phyloP scores from a whole-genome alignment of 2,888 invertebrate genomes.

The Opisthograptis luteolata region DNA sequence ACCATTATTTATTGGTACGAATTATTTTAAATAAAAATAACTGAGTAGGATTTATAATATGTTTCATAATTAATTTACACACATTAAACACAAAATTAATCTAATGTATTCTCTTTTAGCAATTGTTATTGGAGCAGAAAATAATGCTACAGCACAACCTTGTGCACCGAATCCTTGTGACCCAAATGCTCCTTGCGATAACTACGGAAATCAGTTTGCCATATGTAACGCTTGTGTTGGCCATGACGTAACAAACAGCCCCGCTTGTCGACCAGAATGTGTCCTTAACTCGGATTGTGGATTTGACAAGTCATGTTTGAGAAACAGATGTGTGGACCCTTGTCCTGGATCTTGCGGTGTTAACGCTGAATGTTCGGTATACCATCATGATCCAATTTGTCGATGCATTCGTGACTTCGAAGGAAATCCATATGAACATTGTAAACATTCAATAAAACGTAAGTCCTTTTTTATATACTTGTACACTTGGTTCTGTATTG shows the following conservation, averaged over 20 bases:
- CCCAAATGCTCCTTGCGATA: slow-evolving; percentile 86
- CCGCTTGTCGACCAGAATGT: slow-evolving; percentile 93
- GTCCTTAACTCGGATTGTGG: slow-evolving; percentile 91
- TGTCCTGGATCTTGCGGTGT: slow-evolving; percentile 92
- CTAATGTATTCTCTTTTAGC: slow-evolving; percentile 61
- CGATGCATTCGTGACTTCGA: slow-evolving; percentile 87
- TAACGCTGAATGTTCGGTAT: slow-evolving; percentile 88
- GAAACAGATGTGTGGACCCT: slow-evolving; percentile 90
- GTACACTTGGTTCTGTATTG: slow-evolving; percentile 2
- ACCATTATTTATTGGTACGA: too few relatives aligned
- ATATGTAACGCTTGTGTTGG: slow-evolving; percentile 91
- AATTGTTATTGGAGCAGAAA: slow-evolving; percentile 76
- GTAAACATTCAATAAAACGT: slow-evolving; percentile 84
- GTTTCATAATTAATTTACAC: not conserved
- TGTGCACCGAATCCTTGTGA: slow-evolving; percentile 92
- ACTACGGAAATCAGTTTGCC: slow-evolving; percentile 89
- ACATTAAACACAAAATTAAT: slow-evolving; percentile 1
- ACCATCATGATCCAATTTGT: slow-evolving; percentile 90
- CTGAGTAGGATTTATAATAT: too few relatives aligned
- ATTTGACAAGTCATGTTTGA: slow-evolving; percentile 90
- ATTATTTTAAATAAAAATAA: too few relatives aligned
- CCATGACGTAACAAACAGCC: slow-evolving; percentile 87
- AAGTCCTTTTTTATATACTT: slow-evolving; percentile 65
- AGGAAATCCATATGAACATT: slow-evolving; percentile 92
- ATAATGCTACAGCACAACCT: slow-evolving; percentile 86